phyloP scores from a whole-genome alignment of 2,113 vertebrate genomes.

The Sander vitreus region DNA sequence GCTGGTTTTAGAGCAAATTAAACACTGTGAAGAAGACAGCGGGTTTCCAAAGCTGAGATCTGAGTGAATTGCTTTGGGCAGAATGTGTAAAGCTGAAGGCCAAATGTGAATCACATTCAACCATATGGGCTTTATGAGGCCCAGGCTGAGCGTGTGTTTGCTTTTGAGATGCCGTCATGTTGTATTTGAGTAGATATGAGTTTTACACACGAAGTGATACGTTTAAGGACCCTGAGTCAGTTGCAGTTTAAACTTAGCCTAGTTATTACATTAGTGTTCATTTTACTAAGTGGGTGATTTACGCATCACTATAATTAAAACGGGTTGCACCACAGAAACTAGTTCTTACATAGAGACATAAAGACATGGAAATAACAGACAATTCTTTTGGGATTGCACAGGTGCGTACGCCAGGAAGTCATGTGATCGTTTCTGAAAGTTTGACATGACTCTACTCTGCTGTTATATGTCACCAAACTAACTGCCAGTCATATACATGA shows the following conservation, averaged over 20 bases:
- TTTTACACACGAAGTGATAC: constrained; percentile 23
- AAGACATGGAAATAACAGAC: too few relatives aligned
- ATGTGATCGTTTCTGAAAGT: background rate
- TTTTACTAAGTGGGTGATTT: constrained; percentile 4
- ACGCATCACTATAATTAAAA: background rate
- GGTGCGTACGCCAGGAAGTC: background rate
- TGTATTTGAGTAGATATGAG: constrained; percentile 20
- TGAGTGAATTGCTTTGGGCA: constrained; percentile 48
- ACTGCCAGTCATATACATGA: background rate
- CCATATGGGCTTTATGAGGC: constrained; percentile 39
- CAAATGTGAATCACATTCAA: constrained; percentile 39
- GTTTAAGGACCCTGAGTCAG: constrained; percentile 22
- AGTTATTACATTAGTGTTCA: background rate
- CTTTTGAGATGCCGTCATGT: constrained; percentile 36
- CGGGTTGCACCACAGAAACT: background rate
- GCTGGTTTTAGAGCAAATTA: constrained; percentile 29
- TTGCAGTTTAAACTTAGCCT: constrained; percentile 15
- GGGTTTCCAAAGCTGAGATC: constrained; percentile 14
- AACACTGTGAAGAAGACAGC: constrained; percentile 22
- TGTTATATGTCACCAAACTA: background rate
- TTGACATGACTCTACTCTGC: background rate
- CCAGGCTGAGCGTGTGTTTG: constrained; percentile 27
- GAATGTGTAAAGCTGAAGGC: constrained; percentile 34
- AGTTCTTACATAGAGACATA: background rate
- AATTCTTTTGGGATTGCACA: background rate